phyloP scores from a whole-genome alignment of 2,797 vertebrate genomes.

The Taenioides sp. region DNA sequence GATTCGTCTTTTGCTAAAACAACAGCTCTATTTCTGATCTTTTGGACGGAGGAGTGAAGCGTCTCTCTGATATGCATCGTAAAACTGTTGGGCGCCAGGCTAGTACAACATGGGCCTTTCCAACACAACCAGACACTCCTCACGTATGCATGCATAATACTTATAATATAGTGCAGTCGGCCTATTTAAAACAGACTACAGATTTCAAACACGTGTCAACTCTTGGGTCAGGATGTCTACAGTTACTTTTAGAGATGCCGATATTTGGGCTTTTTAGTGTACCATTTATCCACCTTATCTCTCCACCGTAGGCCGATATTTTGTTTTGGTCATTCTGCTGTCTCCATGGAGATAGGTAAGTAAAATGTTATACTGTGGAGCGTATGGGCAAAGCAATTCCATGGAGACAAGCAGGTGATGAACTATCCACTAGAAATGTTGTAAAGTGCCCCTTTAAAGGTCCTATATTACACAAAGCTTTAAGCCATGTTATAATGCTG shows the following conservation, averaged over 20 bases:
- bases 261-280: too few relatives aligned
- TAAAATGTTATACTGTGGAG: too few relatives aligned
- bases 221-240: constrained; percentile 11
- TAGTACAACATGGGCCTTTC: constrained; percentile 50
- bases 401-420: too few relatives aligned
- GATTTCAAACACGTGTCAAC: not conserved
- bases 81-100: constrained; percentile 42
- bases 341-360: too few relatives aligned
- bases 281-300: too few relatives aligned
- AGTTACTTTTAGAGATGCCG: not conserved
- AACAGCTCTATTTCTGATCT: constrained; percentile 57
- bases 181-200: constrained; percentile 11
- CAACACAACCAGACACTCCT: constrained; percentile 50
- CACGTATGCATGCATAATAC: constrained; percentile 11
- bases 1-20: constrained; percentile 44
- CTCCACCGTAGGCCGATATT: too few relatives aligned
- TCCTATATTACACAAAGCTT: too few relatives aligned
- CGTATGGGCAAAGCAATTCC: too few relatives aligned
- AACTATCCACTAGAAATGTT: too few relatives aligned
- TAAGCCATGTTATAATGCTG: too few relatives aligned
- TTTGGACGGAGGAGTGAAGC: constrained; percentile 33
- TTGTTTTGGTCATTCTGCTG: too few relatives aligned
- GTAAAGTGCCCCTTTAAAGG: too few relatives aligned
- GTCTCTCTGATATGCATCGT: constrained; percentile 64
- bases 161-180: not conserved